These are phyloP conservation scores for Dynastes maya DNA, from an alignment of 2,888 invertebrate species.

Conservation along the genomic window DNA sequence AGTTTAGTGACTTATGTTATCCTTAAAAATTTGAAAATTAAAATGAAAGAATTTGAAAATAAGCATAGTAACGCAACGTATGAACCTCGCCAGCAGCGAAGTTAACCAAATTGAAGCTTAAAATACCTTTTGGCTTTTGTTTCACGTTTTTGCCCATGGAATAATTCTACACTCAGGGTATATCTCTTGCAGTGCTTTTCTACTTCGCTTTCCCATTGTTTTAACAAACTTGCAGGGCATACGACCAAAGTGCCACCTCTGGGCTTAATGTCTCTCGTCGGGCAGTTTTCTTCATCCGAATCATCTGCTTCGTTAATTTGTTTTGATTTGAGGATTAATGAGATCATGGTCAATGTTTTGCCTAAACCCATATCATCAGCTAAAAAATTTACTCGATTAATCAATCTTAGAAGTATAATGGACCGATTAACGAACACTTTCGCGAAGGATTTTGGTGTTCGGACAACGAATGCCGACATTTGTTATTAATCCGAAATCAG, in stretches of 20 bases:
- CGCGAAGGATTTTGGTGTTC: too few relatives aligned
- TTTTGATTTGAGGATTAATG: conserved; percentile 77
- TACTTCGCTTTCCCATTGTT: conserved; percentile 92
- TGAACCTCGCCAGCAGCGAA: too few relatives aligned
- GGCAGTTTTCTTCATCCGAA: conserved; percentile 58
- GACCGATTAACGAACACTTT: too few relatives aligned
- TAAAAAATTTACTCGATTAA: conserved; percentile 57
- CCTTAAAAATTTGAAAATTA: too few relatives aligned
- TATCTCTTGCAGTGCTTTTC: conserved; percentile 76
- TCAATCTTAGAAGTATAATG: too few relatives aligned
- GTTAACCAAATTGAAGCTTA: too few relatives aligned
- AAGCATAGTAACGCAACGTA: too few relatives aligned
- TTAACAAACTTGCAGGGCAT: conserved; percentile 91
- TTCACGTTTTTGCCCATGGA: conserved; percentile 88
- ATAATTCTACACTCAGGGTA: conserved; percentile 77
- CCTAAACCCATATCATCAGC: conserved; percentile 89
- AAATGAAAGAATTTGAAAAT: too few relatives aligned
- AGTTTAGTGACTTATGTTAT: too few relatives aligned
- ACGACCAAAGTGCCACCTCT: conserved; percentile 88
- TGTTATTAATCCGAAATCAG: too few relatives aligned
- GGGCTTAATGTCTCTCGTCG: conserved; percentile 57
- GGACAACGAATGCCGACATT: too few relatives aligned
- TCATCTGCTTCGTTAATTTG: conserved; percentile 59
- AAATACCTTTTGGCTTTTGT: conserved; percentile 71
- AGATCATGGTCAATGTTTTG: conserved; percentile 89